Conservation (phyloP, 2,113 vertebrate genomes). For the Lethenteron camtschaticum region DNA sequence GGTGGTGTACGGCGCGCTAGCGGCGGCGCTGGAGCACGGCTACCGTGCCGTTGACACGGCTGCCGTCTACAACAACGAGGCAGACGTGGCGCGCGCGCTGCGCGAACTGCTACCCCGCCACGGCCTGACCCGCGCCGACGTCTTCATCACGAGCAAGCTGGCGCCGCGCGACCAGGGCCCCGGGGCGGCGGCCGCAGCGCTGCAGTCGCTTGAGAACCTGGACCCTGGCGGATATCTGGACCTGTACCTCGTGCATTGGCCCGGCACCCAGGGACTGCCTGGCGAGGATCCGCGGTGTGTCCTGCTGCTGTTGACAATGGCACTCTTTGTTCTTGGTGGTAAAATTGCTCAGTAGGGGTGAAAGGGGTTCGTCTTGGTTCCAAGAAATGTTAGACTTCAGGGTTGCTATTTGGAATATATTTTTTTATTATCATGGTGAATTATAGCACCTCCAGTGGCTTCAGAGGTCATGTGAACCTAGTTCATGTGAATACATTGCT, state of each 20-base stretch:
- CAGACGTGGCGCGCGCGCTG: constrained; percentile 25
- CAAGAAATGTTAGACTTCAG: too few species aligned
- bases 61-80: constrained; percentile 35
- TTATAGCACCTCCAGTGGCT: too few species aligned
- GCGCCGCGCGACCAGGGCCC: constrained; percentile 31
- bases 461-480: too few species aligned
- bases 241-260: constrained; percentile 49
- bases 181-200: constrained; percentile 20
- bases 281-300: constrained; percentile 18
- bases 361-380: too few species aligned
- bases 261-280: constrained; percentile 29
- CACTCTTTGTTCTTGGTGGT: too few species aligned
- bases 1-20: constrained; percentile 19
- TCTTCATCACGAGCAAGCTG: constrained; percentile 44
- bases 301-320: too few species aligned
- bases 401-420: too few species aligned
- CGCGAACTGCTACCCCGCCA: constrained; percentile 29
- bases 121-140: constrained; percentile 23
- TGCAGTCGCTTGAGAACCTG: constrained; percentile 26
- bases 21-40: constrained; percentile 29
- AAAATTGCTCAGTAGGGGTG: too few species aligned
- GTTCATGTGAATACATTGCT: too few species aligned
- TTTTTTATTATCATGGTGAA: too few species aligned
- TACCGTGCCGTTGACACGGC: constrained; percentile 44
- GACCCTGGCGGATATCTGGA: constrained; percentile 30